phyloP scores from a whole-genome alignment of 1,140 invertebrate species.

The Drosophila varians region DNA sequence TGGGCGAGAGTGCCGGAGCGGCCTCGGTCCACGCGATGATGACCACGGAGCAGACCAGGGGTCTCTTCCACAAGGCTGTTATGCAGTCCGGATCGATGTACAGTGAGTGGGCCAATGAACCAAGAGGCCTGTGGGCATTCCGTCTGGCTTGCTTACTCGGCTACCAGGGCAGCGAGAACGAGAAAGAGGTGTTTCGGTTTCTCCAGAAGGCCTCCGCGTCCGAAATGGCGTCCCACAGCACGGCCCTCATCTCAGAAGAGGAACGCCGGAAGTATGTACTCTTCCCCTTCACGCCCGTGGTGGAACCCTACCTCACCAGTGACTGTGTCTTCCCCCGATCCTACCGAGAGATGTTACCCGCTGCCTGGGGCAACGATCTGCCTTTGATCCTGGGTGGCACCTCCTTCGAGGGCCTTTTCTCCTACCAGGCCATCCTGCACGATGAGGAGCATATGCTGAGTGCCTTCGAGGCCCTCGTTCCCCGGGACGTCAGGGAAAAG shows the following conservation, averaged over 20 bases:
- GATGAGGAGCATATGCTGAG: slow-evolving; percentile 51
- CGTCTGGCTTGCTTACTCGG: slow-evolving; percentile 60
- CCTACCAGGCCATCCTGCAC: slow-evolving; percentile 42
- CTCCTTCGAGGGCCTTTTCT: slow-evolving; percentile 81
- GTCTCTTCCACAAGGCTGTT: slow-evolving; percentile 86
- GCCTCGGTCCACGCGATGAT: slow-evolving; percentile 66
- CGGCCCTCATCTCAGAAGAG: slow-evolving; percentile 25
- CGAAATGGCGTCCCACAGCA: slow-evolving; percentile 24
- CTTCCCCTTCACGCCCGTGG: slow-evolving; percentile 77
- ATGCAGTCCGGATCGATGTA: slow-evolving; percentile 85
- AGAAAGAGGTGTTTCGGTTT: slow-evolving; percentile 77
- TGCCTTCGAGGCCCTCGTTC: slow-evolving; percentile 51
- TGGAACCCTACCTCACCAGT: slow-evolving; percentile 74
- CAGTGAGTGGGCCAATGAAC: slow-evolving; percentile 68
- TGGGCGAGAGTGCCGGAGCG: slow-evolving; percentile 80
- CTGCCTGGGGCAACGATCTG: slow-evolving; percentile 79
- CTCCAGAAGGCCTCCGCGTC: slow-evolving; percentile 56
- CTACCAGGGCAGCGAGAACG: slow-evolving; percentile 73
- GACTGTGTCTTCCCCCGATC: slow-evolving; percentile 67
- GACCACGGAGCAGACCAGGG: slow-evolving; percentile 75
- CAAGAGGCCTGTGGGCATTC: slow-evolving; percentile 40
- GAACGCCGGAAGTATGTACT: slow-evolving; percentile 44
- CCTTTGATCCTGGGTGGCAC: slow-evolving; percentile 82
- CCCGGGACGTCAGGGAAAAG: slow-evolving; percentile 27
- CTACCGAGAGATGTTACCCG: slow-evolving; percentile 60